phyloP scores from a whole-genome alignment of 37 sponge, comb jelly and placozoan genomes.

The Chondrilla cf. caribensis region DNA sequence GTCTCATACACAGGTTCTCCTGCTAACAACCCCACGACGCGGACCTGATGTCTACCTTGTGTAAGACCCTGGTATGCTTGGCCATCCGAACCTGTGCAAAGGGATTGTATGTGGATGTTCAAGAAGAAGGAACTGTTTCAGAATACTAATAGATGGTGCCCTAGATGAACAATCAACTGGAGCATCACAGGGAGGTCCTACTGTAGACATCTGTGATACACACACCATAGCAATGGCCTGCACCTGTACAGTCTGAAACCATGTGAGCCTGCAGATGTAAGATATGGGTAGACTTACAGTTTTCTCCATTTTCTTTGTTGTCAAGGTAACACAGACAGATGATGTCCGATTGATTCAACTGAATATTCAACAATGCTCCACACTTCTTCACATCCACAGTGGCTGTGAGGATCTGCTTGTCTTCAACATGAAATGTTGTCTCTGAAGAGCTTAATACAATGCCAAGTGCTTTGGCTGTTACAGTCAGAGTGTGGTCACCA shows the following conservation, averaged over 20 bases:
- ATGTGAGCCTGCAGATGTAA: too few species aligned
- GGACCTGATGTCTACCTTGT: not conserved
- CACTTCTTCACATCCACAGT: not conserved
- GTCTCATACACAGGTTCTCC: not conserved
- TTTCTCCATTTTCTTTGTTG: not conserved
- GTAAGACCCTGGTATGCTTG: not conserved
- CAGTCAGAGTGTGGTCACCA: not conserved
- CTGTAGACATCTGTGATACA: not conserved
- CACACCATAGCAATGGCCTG: not conserved
- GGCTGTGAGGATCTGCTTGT: not conserved
- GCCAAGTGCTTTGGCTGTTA: not conserved
- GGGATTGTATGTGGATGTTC: too few species aligned
- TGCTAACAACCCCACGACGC: not conserved
- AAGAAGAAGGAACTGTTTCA: too few species aligned
- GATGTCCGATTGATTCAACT: not conserved
- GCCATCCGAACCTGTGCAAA: not conserved
- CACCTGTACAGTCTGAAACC: not conserved
- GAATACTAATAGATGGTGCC: too few species aligned
- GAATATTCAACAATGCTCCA: not conserved
- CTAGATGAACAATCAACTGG: too few species aligned
- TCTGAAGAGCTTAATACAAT: too few species aligned
- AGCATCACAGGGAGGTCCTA: too few species aligned
- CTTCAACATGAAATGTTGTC: too few species aligned
- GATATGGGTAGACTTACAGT: not conserved
- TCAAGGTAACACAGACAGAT: not conserved